These are phyloP conservation scores for Epistrophe eligans DNA, from an alignment of 2,888 invertebrate species.

Conservation along the genomic window DNA sequence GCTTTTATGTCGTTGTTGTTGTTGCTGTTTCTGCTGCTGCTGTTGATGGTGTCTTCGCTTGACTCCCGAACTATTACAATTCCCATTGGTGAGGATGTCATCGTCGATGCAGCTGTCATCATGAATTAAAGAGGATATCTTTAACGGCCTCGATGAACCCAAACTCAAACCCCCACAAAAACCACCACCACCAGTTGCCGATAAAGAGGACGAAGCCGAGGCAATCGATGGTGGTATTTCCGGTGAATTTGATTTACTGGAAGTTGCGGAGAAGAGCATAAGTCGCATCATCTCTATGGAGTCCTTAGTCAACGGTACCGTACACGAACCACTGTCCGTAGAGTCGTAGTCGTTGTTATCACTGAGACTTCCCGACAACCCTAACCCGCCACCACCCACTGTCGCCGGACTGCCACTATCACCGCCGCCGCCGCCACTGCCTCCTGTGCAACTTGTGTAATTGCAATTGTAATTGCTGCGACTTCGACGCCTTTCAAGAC, in stretches of 20 bases:
- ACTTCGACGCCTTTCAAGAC: slow-evolving; percentile 70
- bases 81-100: slow-evolving; percentile 62
- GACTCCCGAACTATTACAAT: slow-evolving; percentile 48
- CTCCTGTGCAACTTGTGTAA: slow-evolving; percentile 70
- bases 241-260: slow-evolving; percentile 78
- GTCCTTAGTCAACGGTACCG: slow-evolving; percentile 81
- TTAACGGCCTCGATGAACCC: slow-evolving; percentile 42
- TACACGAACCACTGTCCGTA: slow-evolving; percentile 82
- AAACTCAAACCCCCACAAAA: slow-evolving; percentile 24
- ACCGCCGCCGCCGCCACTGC: slow-evolving; percentile 77
- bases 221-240: slow-evolving; percentile 69
- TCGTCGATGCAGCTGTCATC: slow-evolving; percentile 66
- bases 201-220: slow-evolving; percentile 66
- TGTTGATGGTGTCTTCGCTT: slow-evolving; percentile 53
- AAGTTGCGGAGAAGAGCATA: slow-evolving; percentile 82
- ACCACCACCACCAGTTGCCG: slow-evolving; percentile 78
- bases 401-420: slow-evolving; percentile 67
- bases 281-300: slow-evolving; percentile 82
- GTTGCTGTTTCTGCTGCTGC: slow-evolving; percentile 66
- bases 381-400: slow-evolving; percentile 47
- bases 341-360: slow-evolving; percentile 78
- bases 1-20: slow-evolving; percentile 47
- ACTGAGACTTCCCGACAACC: slow-evolving; percentile 79
- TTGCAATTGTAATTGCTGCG: slow-evolving; percentile 75
- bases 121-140: slow-evolving; percentile 65